Evolutionary conservation across 1,140 invertebrate genomes (phyloP), one percentile per base, ranked within the genome.

Genomic region (Yoshiicerus persimilis): DNA sequence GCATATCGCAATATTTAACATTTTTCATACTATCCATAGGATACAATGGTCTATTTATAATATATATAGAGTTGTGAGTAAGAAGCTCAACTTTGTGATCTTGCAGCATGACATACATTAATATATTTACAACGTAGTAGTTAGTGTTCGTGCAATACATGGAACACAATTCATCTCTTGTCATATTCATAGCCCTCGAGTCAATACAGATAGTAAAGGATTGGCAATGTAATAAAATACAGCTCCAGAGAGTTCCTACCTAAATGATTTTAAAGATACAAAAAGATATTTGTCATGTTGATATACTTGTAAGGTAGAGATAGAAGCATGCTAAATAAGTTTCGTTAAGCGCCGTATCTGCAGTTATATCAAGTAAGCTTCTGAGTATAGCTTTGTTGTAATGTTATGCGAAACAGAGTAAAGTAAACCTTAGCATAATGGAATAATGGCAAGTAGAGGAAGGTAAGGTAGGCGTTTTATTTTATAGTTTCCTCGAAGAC

Each of bases 391-490:
- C n/a, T n/a, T n/a, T n/a, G n/a, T n/a, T n/a, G 5, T 13, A 70
- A 4, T 70, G 64, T 70, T 27, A n/a, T n/a, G 27, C 27, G 27
- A 70, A 36, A 80, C 5, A 30, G 30, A 32, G n/a, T 77, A 32
- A 20, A 77, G 20, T 77, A 77, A 77, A 32, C 6, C 2, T 6
- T 4, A 80, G 32, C n/a, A 34, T 38, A 80, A 32, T 70, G 23
- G 23, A 13, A 5, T 77, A 13, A 5, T 27, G 64, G n/a, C n/a
- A 30, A 20, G 32, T 38, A 80, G 75, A 80, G 75, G 75, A 80
- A 80, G 75, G 75, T 80, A 80, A 38, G 75, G 75, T 80, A 80
- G 75, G 75, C 75, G 75, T 80, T 36, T 80, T 80, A 80, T 80
- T 80, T 80, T 80, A 34, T 80, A 80, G 75, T 80, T 80, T 80